Conservation (phyloP, 2,113 vertebrate genomes). For the Phalacrocorax aristotelis region DNA sequence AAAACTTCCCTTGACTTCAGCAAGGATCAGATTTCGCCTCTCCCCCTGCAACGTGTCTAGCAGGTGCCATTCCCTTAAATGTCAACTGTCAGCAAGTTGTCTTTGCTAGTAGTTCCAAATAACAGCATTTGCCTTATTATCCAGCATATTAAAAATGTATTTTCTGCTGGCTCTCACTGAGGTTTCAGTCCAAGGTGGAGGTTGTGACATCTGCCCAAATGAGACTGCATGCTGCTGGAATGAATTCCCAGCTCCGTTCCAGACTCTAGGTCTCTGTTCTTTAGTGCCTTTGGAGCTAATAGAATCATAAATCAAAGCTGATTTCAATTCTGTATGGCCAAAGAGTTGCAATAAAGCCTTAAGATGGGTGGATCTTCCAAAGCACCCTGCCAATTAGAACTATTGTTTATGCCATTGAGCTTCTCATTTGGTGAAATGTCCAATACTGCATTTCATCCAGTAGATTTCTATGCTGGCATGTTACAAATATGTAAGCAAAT, state of each 20-base stretch:
- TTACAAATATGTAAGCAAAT: background rate
- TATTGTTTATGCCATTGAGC: background rate
- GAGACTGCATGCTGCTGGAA: background rate
- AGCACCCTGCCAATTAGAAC: background rate
- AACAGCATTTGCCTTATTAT: background rate
- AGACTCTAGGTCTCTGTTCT: background rate
- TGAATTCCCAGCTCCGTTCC: background rate
- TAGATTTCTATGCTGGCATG: background rate
- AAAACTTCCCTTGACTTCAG: background rate
- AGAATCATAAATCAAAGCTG: constrained; percentile 11
- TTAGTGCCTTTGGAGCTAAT: background rate
- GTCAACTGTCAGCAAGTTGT: background rate
- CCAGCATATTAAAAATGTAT: background rate
- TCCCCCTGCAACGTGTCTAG: background rate
- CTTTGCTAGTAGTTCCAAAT: constrained; percentile 3
- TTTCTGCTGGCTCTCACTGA: constrained; percentile 2
- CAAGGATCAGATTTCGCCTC: background rate
- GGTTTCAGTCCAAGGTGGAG: background rate
- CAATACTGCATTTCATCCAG: background rate
- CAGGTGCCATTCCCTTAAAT: background rate
- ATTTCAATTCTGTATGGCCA: background rate
- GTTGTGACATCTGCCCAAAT: constrained; percentile 7
- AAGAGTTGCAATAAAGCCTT: background rate
- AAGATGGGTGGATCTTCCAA: background rate
- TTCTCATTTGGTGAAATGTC: background rate